These are phyloP conservation scores for Zosterops hypoxanthus DNA, from an alignment of 2,113 vertebrate genomes.

Conservation along the genomic window DNA sequence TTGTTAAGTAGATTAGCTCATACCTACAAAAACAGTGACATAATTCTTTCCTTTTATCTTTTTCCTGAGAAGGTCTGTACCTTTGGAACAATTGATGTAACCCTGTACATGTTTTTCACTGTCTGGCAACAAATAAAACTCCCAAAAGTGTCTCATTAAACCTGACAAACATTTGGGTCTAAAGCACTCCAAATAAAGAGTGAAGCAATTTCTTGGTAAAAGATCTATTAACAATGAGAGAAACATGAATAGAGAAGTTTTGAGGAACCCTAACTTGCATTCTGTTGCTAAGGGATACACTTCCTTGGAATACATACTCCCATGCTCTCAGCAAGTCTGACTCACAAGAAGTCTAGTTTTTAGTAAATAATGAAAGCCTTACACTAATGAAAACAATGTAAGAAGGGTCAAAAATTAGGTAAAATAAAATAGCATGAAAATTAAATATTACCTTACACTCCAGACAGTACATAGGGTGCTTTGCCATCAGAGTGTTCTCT, in stretches of 20 bases:
- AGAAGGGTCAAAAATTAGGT: slow-evolving; percentile 34
- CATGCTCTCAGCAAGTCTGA: not conserved
- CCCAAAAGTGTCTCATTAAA: slow-evolving; percentile 25
- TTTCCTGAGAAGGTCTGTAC: not conserved
- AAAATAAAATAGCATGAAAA: slow-evolving; percentile 27
- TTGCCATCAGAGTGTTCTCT: not conserved
- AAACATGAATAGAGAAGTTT: slow-evolving; percentile 14
- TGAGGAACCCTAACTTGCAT: slow-evolving; percentile 3
- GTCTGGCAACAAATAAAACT: slow-evolving; percentile 24
- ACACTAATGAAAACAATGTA: slow-evolving; percentile 4
- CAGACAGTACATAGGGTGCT: not conserved
- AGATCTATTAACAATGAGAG: not conserved
- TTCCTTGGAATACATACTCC: not conserved
- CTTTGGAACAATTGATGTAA: not conserved
- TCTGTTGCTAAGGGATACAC: slow-evolving; percentile 26
- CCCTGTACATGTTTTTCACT: not conserved
- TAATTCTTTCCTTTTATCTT: not conserved
- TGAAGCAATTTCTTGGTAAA: slow-evolving; percentile 22
- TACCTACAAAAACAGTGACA: not conserved
- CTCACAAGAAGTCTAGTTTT: slow-evolving; percentile 26
- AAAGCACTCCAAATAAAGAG: slow-evolving; percentile 14
- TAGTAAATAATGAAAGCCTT: not conserved
- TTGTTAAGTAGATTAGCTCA: slow-evolving; percentile 1
- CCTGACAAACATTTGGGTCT: slow-evolving; percentile 13
- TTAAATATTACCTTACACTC: not conserved